Evolutionary conservation across 2,797 vertebrate genomes (phyloP), one percentile per base, ranked within the genome.

Genomic region (Cephalopachus bancanus): DNA sequence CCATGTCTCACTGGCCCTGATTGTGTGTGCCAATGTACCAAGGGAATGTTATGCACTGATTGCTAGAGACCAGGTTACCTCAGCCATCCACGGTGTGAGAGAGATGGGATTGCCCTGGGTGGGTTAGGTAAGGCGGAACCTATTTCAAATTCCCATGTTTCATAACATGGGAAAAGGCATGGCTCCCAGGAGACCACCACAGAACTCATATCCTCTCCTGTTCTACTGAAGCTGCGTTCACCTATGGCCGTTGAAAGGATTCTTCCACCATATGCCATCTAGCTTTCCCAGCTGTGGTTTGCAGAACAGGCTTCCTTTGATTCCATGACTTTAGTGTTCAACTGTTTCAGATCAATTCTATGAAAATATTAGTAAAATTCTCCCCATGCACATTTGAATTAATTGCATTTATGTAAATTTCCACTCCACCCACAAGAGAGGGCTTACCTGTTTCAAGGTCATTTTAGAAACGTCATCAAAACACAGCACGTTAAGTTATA

Each of bases 391-490:
- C 37, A 83, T 93, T 83, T 75, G 24, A 86, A 57, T 91, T 94
- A 80, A 80, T 93, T 91, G 26, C 3, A 59, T n/a, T 86, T 89
- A 91, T 80, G 30, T 76, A 62, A 91, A 83, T 87, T 59, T 92
- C 53, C 26, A 59, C 24, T 53, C 74, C 16, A 1, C 17, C 55
- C 33, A 55, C 3, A 72, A 30, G 17, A 80, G 74, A 91, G 16
- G 24, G 0, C 74, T 95, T 79, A 78, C 64, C 59, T 85, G 16
- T 94, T 96, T 91, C 67, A 90, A 88, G 93, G 88, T 88, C 16
- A 1, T 75, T 17, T 60, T 72, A 74, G 62, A 95, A 76, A 89
- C 67, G 59, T 64, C 49, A 33, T 15, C 17, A 57, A 12, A 90
- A 17, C 10, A 53, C 6, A 81, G 55, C 17, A 64, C 44, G 22